These are phyloP conservation scores for Temnothorax longispinosus DNA, from an alignment of 1,140 invertebrate genomes.

Conservation along the genomic window DNA sequence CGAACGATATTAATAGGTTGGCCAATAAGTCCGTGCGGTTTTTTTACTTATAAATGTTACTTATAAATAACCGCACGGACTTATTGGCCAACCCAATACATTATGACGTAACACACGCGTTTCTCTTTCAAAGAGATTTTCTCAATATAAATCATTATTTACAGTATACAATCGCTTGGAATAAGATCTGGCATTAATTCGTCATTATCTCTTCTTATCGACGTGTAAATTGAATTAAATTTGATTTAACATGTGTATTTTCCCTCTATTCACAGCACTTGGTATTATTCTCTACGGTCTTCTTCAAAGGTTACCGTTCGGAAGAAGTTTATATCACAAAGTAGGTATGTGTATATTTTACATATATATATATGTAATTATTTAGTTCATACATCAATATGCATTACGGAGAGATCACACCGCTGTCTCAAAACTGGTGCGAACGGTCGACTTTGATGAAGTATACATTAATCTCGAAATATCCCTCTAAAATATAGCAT, in stretches of 20 bases:
- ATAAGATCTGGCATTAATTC: slow-evolving; percentile 23
- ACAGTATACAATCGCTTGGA: slow-evolving; percentile 58
- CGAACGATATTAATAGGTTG: slow-evolving; percentile 40
- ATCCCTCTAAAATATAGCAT: slow-evolving; percentile 77
- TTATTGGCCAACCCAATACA: neutral
- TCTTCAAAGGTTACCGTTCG: slow-evolving; percentile 73
- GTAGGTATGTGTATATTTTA: slow-evolving; percentile 46
- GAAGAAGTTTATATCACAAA: slow-evolving; percentile 80
- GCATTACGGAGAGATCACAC: slow-evolving; percentile 56
- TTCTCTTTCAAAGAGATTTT: slow-evolving; percentile 17
- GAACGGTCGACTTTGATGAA: slow-evolving; percentile 60
- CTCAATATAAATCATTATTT: slow-evolving; percentile 70
- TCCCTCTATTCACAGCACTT: slow-evolving; percentile 81
- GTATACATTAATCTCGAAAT: slow-evolving; percentile 70
- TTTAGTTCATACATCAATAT: slow-evolving; percentile 61
- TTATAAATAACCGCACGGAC: too few relatives aligned
- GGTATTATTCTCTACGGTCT: slow-evolving; percentile 65
- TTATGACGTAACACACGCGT: slow-evolving; percentile 25
- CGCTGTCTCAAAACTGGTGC: slow-evolving; percentile 50
- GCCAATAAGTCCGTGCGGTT: too few relatives aligned
- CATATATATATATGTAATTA: slow-evolving; percentile 62
- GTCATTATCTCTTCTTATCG: neutral
- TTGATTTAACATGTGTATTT: slow-evolving; percentile 68
- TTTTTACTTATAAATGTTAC: too few relatives aligned
- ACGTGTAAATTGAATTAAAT: slow-evolving; percentile 67